phyloP scores from a whole-genome alignment of 1,140 invertebrate genomes.

The Heliconius melpomene region DNA sequence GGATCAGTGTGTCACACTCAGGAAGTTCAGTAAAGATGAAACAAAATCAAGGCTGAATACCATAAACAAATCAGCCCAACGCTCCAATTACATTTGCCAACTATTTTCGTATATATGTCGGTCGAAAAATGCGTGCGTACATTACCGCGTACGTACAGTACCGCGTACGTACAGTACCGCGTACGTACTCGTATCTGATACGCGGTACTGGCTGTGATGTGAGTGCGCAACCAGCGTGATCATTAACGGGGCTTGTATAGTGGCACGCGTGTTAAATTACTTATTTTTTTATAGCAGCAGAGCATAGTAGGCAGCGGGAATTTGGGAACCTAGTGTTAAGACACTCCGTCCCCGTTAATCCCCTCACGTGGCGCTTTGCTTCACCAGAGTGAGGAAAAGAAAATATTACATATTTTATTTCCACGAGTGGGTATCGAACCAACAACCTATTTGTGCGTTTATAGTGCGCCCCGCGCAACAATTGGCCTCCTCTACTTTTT shows the following conservation, averaged over 20 bases:
- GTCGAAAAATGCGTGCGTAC: not conserved
- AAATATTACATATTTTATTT: too few relatives aligned
- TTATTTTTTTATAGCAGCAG: too few relatives aligned
- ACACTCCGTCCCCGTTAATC: too few relatives aligned
- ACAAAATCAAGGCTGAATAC: not conserved
- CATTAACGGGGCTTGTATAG: not conserved
- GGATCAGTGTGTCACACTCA: not conserved
- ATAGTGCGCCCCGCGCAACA: too few relatives aligned
- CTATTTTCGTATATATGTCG: not conserved
- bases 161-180: too few relatives aligned
- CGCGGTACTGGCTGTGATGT: conserved; percentile 1
- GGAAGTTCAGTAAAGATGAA: not conserved
- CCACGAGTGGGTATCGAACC: too few relatives aligned
- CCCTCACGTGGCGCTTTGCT: too few relatives aligned
- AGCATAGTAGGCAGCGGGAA: too few relatives aligned
- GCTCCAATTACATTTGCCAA: not conserved
- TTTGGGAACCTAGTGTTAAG: too few relatives aligned
- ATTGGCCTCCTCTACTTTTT: too few relatives aligned
- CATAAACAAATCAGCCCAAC: not conserved
- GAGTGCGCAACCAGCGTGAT: not conserved
- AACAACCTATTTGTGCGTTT: too few relatives aligned
- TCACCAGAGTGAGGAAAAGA: too few relatives aligned
- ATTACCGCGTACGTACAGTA: not conserved
- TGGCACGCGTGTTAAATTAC: not conserved
- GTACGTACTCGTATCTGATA: not conserved